Base-by-base conservation (phyloP, 2,888 invertebrate genomes). In the Melieria crassipennis region DNA sequence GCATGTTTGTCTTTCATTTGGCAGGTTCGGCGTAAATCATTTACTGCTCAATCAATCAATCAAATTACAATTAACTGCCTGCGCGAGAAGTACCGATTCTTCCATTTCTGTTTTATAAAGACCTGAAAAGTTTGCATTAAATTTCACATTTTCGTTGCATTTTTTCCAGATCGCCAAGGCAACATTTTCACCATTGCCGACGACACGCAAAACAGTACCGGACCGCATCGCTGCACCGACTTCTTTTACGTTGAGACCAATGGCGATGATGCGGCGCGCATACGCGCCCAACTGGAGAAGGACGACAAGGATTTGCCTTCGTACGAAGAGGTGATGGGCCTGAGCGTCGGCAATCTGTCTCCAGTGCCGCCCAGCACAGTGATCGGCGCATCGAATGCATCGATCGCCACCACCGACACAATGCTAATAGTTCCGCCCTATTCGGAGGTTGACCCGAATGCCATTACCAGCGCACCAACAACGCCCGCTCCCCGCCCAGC, bases 271-370 rank as follows among this genome's bases (percentile, higher is more conserved):
- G 80, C 83, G 2, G 79, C 79, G 16, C 79, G 83, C 61, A 80
- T 83, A 55, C 80, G 81, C 11, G 80, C 81, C 11, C 83, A 82
- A 71, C 74, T 81, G 47, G 81, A 81, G 13, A 86, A 86, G 70
- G 83, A 84, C 71, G 85, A 85, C 16, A 85, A 83, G 68, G 86
- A 85, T 13, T 76, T 85, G 73, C 85, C 85, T 52, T 80, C 80
- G 70, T 85, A 85, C 62, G 85, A 85, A 47, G 85, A 86, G 61
- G 86, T 84, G n/a, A 83, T 85, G 77, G 82, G 81, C 30, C 82
- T 86, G 80, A 82, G 82, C 48, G 71, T 77, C 7, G 76, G 76
- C 9, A 70, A 56, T 57, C 61, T 65, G 13, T 64, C 72, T 11
- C 63, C 75, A 9, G 66, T 69, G 16, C 52, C 74, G 3, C 30